Base-by-base conservation (phyloP, 2,113 vertebrate species). In the Artemisiospiza belli region DNA sequence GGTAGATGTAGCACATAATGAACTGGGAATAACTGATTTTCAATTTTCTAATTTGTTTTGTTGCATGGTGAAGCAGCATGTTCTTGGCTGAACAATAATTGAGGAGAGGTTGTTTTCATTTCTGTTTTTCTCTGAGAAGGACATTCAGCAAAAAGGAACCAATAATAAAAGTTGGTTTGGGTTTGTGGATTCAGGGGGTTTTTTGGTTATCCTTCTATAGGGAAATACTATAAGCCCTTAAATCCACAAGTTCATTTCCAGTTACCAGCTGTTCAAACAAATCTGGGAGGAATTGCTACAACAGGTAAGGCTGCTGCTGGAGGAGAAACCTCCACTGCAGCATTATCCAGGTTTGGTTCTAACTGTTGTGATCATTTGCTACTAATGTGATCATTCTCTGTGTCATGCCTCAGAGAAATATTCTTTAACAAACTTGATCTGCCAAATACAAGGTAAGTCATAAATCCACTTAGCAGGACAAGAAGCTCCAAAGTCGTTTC, bases 261-360 rank as follows among this genome's bases (percentile, higher is more conserved):
- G 46, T 95, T 92, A 67, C 43, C 95, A 96, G 91, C 95, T 97
- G 89, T 95, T 96, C 83, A 96, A 92, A 96, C 69, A 95, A 31
- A 95, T 67, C 43, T 63, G n/a, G 15, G 46, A 83, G 49, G 51
- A 68, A 82, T 18, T 51, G 20, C 67, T 82, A 12, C 44, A 76
- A 51, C 66, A 95, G 87, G 69, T 96, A 63, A 54, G 18, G 16
- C 33, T 83, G 91, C 41, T 83, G 35, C 72, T 77, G 64, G 19
- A 41, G 87, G 57, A 82, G 28, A 72, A 25, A 37, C 31, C 46
- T 87, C 88, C 55, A 59, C 44, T 81, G 58, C 64, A 52, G n/a
- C 30, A 18, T 89, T 66, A 47, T 51, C 15, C 46, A 64, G 33
- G 30, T 76, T 88, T 74, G 33, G 14, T 35, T 22, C 12, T 57